Evolutionary conservation across 2,113 vertebrate genomes (phyloP), one percentile per base, ranked within the genome.

Genomic region (Colaptes auratus): DNA sequence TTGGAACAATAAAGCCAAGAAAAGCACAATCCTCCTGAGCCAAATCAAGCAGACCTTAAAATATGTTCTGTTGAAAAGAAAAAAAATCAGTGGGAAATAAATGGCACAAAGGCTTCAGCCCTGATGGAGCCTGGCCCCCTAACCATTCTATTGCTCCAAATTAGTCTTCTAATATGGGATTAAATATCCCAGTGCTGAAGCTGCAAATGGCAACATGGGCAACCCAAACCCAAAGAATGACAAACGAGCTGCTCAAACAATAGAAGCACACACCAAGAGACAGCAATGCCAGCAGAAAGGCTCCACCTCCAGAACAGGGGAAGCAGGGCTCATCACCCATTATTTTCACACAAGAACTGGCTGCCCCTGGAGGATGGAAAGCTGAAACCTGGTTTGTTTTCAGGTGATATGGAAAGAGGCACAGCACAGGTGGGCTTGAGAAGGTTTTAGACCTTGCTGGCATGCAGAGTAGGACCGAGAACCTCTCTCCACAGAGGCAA

Each of bases 41-140:
- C 77, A 92, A 87, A 94, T 73, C 21, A 92, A 89, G 66, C 71
- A 87, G 23, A 74, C 79, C 67, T 59, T 90, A 72, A 84, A 95
- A 69, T 60, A 77, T 3, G 16, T 52, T 79, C 42, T 81, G 36
- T 15, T 25, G 23, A 48, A 19, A 31, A 11, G 39, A 11, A 11
- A 39, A 69, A 56, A 60, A 77, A 60, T 7, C 11, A 65, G 13
- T n/a, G 36, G 24, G 63, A 92, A 82, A 36, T 66, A 25, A 93
- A 70, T 9, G 8, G 10, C 69, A 85, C 36, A 44, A 79, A 75
- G 27, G 59, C 31, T 85, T 58, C 2, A 3, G 24, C 8, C 64
- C 27, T 44, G 21, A 39, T 9, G 55, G 33, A 12, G 52, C 20
- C 67, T 60, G 18, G 28, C 12, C 35, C 42, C 39, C 28, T 20